phyloP scores from a whole-genome alignment of 2,113 vertebrate species.

The Cinclus cinclus region DNA sequence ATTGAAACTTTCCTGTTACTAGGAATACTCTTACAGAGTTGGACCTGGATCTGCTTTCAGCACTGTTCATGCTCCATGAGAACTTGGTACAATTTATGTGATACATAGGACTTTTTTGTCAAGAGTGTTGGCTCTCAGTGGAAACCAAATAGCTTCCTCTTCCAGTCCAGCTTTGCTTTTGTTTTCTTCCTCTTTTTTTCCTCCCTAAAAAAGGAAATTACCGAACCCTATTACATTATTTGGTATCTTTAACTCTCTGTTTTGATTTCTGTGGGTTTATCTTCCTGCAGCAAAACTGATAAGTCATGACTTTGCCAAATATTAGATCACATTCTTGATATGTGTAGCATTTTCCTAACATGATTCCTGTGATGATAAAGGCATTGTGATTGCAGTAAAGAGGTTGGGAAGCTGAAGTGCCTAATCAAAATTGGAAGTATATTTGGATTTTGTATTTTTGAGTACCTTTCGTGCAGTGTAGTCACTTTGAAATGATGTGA shows the following conservation, averaged over 20 bases:
- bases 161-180: background rate
- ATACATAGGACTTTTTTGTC: background rate
- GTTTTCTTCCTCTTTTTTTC: background rate
- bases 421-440: background rate
- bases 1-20: background rate
- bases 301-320: slow-evolving; percentile 17
- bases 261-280: slow-evolving; percentile 55
- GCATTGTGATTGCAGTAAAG: background rate
- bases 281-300: slow-evolving; percentile 11
- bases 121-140: background rate
- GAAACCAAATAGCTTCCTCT: slow-evolving; percentile 13
- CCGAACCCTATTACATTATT: slow-evolving; percentile 13
- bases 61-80: background rate
- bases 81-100: background rate
- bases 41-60: background rate
- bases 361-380: background rate
- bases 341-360: background rate
- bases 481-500: background rate
- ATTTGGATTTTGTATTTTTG: background rate
- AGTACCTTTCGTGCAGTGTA: background rate
- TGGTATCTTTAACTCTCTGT: slow-evolving; percentile 13
- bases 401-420: background rate
- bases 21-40: background rate
- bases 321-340: background rate
- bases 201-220: background rate